Base-by-base conservation (phyloP, 1,140 invertebrate genomes). In the Atta cephalotes region DNA sequence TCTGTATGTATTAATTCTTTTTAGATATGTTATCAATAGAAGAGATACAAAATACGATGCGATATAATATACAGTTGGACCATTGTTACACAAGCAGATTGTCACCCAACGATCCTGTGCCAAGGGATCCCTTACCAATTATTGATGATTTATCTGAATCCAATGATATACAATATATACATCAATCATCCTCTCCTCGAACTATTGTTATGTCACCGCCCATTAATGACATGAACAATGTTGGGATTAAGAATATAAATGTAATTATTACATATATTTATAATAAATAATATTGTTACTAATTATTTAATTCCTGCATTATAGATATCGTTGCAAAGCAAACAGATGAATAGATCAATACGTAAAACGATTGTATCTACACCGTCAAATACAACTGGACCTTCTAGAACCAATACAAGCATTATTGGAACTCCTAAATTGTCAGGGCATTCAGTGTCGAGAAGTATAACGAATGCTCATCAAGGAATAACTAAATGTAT, bases 11-110 rank as follows among this genome's bases (percentile, higher is more conserved):
- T 58, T 72, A 28, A 62, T 45, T 87, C 66, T 81, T 92, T 92
- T 31, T 65, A 95, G 95, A 95, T 88, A 95, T 95, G 95, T 78
- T 96, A 53, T 94, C 94, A 25, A 93, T 95, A 6, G 95, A 95
- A 65, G 95, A 95, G 82, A 91, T 94, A 77, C 94, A 95, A 56
- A 95, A 95, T 87, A 92, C 92, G 0, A 88, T 95, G 62, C 91
- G 92, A 77, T 93, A 95, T 71, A 93, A 92, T 60, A 94, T 95
- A 85, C 94, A 94, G 56, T 90, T 95, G 86, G 95, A 95, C 88
- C 95, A 95, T 70, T 95, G 95, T 87, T 96, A 95, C 49, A 96
- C 95, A 4, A 95, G 89, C 86, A 92, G 92, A 39, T 87, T 92
- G 56, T 94, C 94, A 14, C 92, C 94, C 7, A 88, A 92, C 9